Base-by-base conservation (phyloP, 2,113 vertebrate species). In the Opisthocomus hoazin region DNA sequence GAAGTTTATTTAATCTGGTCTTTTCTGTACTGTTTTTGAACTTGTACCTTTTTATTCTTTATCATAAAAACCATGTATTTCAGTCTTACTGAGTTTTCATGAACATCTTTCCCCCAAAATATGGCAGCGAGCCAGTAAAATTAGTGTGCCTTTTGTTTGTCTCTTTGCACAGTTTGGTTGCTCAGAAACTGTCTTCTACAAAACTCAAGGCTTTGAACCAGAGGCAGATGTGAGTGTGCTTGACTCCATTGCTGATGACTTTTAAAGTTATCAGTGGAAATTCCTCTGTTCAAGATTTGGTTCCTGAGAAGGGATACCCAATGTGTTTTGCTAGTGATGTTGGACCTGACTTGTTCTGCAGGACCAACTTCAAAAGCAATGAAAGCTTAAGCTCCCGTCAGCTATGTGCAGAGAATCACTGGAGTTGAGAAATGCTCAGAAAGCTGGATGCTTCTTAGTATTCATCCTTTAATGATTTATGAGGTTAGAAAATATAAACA, bases 401-500 rank as follows among this genome's bases (percentile, higher is more conserved):
- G 5, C 76, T 65, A 21, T 3, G 23, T 82, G 65, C 85, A 85
- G 73, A 86, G 78, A 74, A 69, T 73, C 20, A 21, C 60, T 43
- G 71, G 87, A 84, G 71, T 92, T 84, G 87, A 71, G 66, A 60
- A 94, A 66, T 84, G 48, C 54, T 66, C n/a, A 91, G 93, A 87
- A 73, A 75, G 66, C 78, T 94, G 92, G 34, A 36, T 92, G 58
- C 60, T 91, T 81, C n/a, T 88, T 95, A 84, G 73, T 95, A 91
- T 81, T 82, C 65, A 76, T 73, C 36, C 27, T 60, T 96, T 84
- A 88, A 96, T 60, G 50, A 93, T 96, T 96, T 95, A 89, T 86
- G 87, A 95, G 61, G 57, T 84, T 84, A 84, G 79, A 46, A 94
- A 76, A 22, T 84, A 63, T 94, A 87, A 89, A 92, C 78, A 83